Conservation (phyloP, 2,888 invertebrate species). For the Himalopsyche tibetana region DNA sequence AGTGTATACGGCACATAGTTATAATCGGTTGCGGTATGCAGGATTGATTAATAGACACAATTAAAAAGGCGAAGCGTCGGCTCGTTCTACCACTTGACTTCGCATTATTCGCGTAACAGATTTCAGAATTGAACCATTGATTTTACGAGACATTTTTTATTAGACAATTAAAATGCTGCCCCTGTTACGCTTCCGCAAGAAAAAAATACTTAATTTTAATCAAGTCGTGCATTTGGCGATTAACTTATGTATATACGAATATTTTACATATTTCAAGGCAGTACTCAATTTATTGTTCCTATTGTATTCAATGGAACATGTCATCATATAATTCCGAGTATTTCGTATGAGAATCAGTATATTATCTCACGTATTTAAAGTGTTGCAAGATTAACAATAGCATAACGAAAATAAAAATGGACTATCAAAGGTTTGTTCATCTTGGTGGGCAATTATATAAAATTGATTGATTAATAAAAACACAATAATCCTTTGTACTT, state of each 20-base stretch:
- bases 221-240: constrained; percentile 23
- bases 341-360: not conserved
- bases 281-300: not conserved
- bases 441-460: too few species aligned
- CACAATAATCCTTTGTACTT: too few species aligned
- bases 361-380: too few species aligned
- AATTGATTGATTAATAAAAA: too few species aligned
- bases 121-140: constrained; percentile 54
- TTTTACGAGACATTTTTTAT: constrained; percentile 18
- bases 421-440: too few species aligned
- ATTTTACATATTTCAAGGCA: constrained; percentile 18
- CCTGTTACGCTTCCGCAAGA: not conserved
- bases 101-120: constrained; percentile 51
- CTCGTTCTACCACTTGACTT: constrained; percentile 56
- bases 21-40: constrained; percentile 52
- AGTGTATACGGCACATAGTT: not conserved
- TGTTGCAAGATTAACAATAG: too few species aligned
- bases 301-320: not conserved
- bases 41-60: constrained; percentile 57
- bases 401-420: too few species aligned
- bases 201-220: constrained; percentile 10
- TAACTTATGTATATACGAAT: not conserved
- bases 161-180: constrained; percentile 21
- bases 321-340: not conserved
- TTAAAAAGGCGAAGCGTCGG: constrained; percentile 55